Conservation (phyloP, 2,888 invertebrate species). For the Heteromyza rotundicornis region DNA sequence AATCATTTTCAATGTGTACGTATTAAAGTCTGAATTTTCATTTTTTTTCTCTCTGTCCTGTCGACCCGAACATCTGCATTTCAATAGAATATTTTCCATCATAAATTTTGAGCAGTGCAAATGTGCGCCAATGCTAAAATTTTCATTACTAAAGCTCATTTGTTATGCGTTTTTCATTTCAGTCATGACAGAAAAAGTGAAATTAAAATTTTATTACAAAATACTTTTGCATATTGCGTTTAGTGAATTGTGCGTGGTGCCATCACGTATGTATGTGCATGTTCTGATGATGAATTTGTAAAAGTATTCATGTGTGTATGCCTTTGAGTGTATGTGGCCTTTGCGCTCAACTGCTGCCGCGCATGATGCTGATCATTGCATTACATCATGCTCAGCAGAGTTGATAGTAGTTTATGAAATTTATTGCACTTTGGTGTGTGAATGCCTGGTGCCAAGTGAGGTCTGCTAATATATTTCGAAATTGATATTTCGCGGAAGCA, state of each 20-base stretch:
- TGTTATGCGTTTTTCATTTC: not conserved
- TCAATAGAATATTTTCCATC: constrained; percentile 1
- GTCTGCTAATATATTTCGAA: too few relatives aligned
- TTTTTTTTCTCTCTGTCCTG: not conserved
- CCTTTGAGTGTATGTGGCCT: not conserved
- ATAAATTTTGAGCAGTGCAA: not conserved
- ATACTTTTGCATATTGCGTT: not conserved
- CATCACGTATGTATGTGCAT: too few relatives aligned
- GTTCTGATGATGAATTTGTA: not conserved
- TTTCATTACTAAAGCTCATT: not conserved
- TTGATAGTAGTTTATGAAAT: too few relatives aligned
- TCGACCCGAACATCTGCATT: not conserved
- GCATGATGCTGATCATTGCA: too few relatives aligned
- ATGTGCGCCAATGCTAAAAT: not conserved
- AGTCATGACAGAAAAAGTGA: not conserved
- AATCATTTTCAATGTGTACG: too few relatives aligned
- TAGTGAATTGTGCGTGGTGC: not conserved
- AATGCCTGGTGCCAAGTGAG: too few relatives aligned
- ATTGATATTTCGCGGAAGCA: too few relatives aligned
- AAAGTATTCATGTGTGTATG: not conserved
- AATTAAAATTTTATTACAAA: not conserved
- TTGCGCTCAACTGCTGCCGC: too few relatives aligned
- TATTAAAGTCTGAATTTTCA: not conserved
- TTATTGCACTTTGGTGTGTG: too few relatives aligned
- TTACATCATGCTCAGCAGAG: too few relatives aligned